These are phyloP conservation scores for Naso thynnoides DNA, from an alignment of 2,797 vertebrate genomes.

Conservation along the genomic window DNA sequence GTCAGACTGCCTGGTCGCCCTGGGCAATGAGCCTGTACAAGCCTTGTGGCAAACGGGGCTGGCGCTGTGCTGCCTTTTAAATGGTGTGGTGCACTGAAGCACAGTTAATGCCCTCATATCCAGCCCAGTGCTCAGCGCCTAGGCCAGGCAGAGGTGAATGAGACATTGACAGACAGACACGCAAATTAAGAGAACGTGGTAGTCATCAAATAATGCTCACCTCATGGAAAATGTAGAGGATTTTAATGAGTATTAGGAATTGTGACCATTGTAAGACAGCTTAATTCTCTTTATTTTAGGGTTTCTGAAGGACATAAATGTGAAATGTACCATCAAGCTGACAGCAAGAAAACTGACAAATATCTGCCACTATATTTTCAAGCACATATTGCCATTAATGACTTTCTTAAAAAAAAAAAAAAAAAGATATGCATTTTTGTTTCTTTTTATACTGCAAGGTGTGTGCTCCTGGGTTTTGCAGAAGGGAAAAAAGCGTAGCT, in stretches of 20 bases:
- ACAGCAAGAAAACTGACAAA: conserved; percentile 66
- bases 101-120: conserved; percentile 92
- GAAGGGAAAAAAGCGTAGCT: not conserved
- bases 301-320: conserved; percentile 29
- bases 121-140: conserved; percentile 89
- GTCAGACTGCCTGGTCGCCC: conserved; percentile 89
- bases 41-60: conserved; percentile 91
- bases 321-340: conserved; percentile 58
- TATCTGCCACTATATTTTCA: conserved; percentile 72
- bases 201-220: conserved; percentile 24
- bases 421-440: conserved; percentile 55
- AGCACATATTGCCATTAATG: conserved; percentile 64
- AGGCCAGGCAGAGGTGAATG: conserved; percentile 90
- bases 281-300: conserved; percentile 13
- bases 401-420: conserved; percentile 48
- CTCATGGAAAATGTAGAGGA: conserved; percentile 2
- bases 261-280: conserved; percentile 1
- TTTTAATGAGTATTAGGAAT: conserved; percentile 17
- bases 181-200: conserved; percentile 24
- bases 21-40: conserved; percentile 92
- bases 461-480: conserved; percentile 4
- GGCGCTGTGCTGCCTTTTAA: conserved; percentile 91
- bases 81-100: conserved; percentile 91
- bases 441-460: conserved; percentile 25
- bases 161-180: conserved; percentile 81